Evolutionary conservation across 2,888 invertebrate species (phyloP).

Genomic region (Nycteola revayana): DNA sequence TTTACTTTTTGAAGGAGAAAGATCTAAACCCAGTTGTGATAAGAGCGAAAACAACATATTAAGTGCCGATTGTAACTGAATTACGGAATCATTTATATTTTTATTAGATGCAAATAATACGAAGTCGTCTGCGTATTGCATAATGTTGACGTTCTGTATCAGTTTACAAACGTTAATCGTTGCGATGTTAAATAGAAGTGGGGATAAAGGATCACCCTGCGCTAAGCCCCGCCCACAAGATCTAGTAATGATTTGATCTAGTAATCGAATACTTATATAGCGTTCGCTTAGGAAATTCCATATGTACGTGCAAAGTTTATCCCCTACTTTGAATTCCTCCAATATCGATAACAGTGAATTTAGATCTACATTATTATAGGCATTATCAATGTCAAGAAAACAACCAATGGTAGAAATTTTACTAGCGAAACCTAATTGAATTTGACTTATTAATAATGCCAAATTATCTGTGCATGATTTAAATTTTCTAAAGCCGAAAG

Average conservation of each 20-base stretch:
- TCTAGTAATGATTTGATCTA: too few relatives aligned
- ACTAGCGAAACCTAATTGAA: conserved; percentile 1
- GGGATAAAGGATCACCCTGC: not conserved
- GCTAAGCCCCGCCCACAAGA: too few relatives aligned
- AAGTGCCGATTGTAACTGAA: not conserved
- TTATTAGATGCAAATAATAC: not conserved
- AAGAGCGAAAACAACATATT: not conserved
- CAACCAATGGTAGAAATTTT: not conserved
- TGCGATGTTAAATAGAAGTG: not conserved
- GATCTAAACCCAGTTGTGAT: not conserved
- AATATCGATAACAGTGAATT: too few relatives aligned
- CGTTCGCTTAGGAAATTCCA: too few relatives aligned
- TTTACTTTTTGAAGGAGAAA: not conserved
- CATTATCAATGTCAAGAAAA: conserved; percentile 2
- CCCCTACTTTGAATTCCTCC: too few relatives aligned
- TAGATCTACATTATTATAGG: conserved; percentile 1
- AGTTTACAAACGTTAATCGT: not conserved
- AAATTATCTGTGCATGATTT: conserved; percentile 2
- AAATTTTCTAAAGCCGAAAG: conserved; percentile 2
- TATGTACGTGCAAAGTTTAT: too few relatives aligned
- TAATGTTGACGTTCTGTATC: not conserved
- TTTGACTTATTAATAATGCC: not conserved
- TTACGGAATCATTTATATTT: not conserved
- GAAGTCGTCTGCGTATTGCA: conserved; percentile 1
- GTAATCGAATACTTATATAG: too few relatives aligned